A percentile compares a stretch with the other conserved stretches of the same genome.
phyloP scores from a whole-genome alignment of 2,888 invertebrate species.

The Quadriops clusia region DNA sequence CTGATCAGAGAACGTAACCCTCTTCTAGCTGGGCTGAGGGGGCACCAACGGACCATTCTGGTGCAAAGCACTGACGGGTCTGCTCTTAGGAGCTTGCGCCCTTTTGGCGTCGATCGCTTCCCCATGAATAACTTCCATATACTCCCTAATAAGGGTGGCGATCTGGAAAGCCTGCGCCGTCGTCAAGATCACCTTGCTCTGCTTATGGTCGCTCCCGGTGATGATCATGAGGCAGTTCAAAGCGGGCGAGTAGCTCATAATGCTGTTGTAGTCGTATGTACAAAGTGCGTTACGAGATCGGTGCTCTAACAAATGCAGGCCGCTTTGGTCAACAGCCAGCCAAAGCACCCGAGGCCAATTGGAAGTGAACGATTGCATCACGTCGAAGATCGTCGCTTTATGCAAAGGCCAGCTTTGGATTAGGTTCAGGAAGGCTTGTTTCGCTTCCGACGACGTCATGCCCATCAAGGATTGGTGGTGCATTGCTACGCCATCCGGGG shows the following conservation, averaged over 20 bases:
- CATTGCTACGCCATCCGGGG: slow-evolving; percentile 75
- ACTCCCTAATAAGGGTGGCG: slow-evolving; percentile 83
- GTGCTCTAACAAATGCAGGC: slow-evolving; percentile 80
- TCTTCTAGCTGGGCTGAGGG: slow-evolving; percentile 46
- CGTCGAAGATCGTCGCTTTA: slow-evolving; percentile 87
- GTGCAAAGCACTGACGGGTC: slow-evolving; percentile 38
- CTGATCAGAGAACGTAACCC: slow-evolving; percentile 38
- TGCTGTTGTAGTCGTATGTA: slow-evolving; percentile 81
- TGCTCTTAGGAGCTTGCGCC: slow-evolving; percentile 27
- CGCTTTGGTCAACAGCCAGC: slow-evolving; percentile 87
- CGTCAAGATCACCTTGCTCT: slow-evolving; percentile 81
- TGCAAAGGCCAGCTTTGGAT: slow-evolving; percentile 91
- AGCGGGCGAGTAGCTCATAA: slow-evolving; percentile 84
- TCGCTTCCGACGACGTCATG: slow-evolving; percentile 75
- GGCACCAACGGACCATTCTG: slow-evolving; percentile 45
- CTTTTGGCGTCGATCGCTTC: slow-evolving; percentile 27
- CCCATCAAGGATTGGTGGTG: slow-evolving; percentile 85
- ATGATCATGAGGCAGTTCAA: slow-evolving; percentile 88
- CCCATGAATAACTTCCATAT: slow-evolving; percentile 49
- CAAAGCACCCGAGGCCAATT: slow-evolving; percentile 89
- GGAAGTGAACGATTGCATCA: slow-evolving; percentile 93
- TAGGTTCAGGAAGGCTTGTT: slow-evolving; percentile 84
- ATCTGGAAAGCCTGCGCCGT: slow-evolving; percentile 91
- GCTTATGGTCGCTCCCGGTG: slow-evolving; percentile 80
- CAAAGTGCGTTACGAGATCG: slow-evolving; percentile 79